phyloP scores from a whole-genome alignment of 2,113 vertebrate genomes.

The Nannospalax galili region DNA sequence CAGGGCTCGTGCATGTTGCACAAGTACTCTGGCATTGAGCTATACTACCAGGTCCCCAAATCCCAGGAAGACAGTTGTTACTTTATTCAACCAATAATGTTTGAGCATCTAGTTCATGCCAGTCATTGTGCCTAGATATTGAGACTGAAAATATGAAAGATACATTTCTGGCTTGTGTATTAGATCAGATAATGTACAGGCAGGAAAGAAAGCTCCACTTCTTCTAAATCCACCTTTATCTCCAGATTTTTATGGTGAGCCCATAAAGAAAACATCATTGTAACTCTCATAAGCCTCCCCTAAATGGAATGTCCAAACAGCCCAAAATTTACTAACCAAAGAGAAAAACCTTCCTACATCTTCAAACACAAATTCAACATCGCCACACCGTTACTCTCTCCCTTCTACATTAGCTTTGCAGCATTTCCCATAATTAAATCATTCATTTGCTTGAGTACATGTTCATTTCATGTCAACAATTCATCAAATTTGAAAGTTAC shows the following conservation, averaged over 20 bases:
- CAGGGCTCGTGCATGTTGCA: not conserved
- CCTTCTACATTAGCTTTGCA: not conserved
- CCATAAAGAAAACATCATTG: not conserved
- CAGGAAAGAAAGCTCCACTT: not conserved
- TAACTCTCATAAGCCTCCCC: not conserved
- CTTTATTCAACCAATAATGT: not conserved
- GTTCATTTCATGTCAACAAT: not conserved
- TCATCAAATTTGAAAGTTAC: not conserved
- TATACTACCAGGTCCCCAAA: not conserved
- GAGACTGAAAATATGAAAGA: not conserved
- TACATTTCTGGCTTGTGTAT: not conserved
- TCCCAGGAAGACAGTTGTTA: not conserved
- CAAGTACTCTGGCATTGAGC: not conserved
- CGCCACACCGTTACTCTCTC: not conserved
- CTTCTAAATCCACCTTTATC: not conserved
- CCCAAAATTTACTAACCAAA: not conserved
- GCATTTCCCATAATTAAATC: not conserved
- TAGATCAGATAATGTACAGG: not conserved
- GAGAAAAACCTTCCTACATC: not conserved
- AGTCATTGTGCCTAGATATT: not conserved
- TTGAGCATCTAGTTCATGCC: not conserved
- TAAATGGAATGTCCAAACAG: not conserved
- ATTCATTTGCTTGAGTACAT: not conserved
- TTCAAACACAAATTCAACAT: not conserved
- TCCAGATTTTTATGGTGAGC: not conserved